phyloP scores from a whole-genome alignment of 2,888 invertebrate genomes.

The Abrostola tripartita region DNA sequence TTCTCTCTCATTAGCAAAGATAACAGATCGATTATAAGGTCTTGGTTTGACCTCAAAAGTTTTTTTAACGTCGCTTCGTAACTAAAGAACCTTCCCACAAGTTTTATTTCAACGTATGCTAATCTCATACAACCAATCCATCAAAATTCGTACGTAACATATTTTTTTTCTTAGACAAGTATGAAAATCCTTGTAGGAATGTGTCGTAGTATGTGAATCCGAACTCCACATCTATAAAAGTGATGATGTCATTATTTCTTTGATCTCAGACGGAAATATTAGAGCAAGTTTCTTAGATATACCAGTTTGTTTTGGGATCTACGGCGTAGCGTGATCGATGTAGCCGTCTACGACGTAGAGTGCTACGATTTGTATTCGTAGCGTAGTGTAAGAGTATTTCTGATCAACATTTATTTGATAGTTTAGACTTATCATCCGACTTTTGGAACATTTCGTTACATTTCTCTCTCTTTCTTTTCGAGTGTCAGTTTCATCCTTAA shows the following conservation, averaged over 20 bases:
- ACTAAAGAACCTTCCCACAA: too few relatives aligned
- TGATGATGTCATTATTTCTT: slow-evolving; percentile 25
- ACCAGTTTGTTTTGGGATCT: slow-evolving; percentile 42
- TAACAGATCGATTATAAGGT: too few relatives aligned
- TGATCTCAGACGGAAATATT: slow-evolving; percentile 35
- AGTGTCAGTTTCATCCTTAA: background rate
- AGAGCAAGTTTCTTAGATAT: slow-evolving; percentile 35
- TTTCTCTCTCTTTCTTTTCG: slow-evolving; percentile 6
- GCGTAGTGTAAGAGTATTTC: slow-evolving; percentile 36
- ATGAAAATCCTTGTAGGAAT: too few relatives aligned
- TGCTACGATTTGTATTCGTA: slow-evolving; percentile 52
- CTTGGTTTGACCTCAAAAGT: too few relatives aligned
- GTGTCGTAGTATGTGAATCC: background rate
- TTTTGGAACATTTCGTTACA: slow-evolving; percentile 17
- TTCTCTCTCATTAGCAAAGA: too few relatives aligned
- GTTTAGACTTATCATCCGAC: slow-evolving; percentile 36
- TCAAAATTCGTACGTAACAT: too few relatives aligned
- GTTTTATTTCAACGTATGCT: too few relatives aligned
- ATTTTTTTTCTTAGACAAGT: too few relatives aligned
- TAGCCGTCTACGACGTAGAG: slow-evolving; percentile 51
- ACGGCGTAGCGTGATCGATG: slow-evolving; percentile 52
- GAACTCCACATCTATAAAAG: background rate
- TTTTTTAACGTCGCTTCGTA: too few relatives aligned
- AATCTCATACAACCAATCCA: too few relatives aligned
- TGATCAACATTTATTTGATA: slow-evolving; percentile 41